These are phyloP conservation scores for Monomorium pharaonis DNA, from an alignment of 1,140 invertebrate species.

Conservation along the genomic window DNA sequence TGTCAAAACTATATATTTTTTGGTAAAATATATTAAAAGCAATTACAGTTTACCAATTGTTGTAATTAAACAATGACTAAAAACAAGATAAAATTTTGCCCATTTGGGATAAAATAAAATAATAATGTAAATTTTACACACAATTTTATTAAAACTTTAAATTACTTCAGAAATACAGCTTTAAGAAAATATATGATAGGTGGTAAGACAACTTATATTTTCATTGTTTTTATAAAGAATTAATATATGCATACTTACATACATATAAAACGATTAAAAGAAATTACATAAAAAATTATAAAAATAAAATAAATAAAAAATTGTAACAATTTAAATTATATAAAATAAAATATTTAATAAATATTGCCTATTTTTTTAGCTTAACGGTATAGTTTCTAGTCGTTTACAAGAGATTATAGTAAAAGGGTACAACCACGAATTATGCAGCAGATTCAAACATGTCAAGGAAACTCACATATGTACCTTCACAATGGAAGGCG, in stretches of 20 bases:
- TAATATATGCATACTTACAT: background rate
- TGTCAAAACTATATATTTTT: too few relatives aligned
- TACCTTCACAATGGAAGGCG: background rate
- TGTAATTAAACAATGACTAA: too few relatives aligned
- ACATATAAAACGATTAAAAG: background rate
- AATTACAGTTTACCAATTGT: too few relatives aligned
- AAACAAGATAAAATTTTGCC: too few relatives aligned
- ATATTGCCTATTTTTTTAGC: background rate
- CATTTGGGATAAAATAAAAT: too few relatives aligned
- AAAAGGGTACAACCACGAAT: background rate
- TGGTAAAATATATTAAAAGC: too few relatives aligned
- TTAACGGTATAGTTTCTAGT: background rate
- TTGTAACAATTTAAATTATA: background rate
- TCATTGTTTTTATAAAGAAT: background rate
- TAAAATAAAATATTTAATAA: background rate
- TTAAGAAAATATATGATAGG: too few relatives aligned
- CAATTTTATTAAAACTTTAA: too few relatives aligned
- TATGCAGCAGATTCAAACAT: background rate
- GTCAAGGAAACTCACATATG: background rate
- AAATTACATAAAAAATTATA: background rate
- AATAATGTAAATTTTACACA: too few relatives aligned
- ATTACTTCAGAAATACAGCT: too few relatives aligned
- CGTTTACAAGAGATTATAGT: slow-evolving; percentile 6
- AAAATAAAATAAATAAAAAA: slow-evolving; percentile 2
- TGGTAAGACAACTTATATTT: background rate